A percentile compares a stretch with the other conserved stretches of the same genome.
Evolutionary conservation across 2,797 vertebrate species (phyloP).

Genomic region (Premnoplex brunnescens): DNA sequence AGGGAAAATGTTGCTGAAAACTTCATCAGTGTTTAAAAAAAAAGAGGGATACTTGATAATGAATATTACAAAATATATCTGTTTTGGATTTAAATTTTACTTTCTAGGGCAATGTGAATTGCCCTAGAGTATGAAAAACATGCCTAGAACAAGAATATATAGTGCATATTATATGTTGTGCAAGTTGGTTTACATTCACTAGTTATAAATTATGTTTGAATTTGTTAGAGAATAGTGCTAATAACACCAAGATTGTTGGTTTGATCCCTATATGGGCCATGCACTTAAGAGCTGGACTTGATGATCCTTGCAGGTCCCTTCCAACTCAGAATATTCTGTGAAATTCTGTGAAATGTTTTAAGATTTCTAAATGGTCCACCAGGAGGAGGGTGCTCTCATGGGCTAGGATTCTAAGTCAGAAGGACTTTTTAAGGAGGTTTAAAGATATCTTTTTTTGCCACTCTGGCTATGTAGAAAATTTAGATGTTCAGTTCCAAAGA

Average conservation of each 20-base stretch:
- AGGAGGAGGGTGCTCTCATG: not conserved
- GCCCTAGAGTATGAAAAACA: not conserved
- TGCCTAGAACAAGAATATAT: not conserved
- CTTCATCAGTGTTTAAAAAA: not conserved
- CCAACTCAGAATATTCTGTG: not conserved
- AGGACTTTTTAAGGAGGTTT: not conserved
- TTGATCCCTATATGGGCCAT: not conserved
- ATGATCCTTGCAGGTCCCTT: not conserved
- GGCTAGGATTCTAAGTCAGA: not conserved
- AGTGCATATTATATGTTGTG: not conserved
- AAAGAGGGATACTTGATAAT: not conserved
- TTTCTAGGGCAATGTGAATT: not conserved
- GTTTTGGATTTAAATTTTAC: not conserved
- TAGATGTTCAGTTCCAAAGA: not conserved
- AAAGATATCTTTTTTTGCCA: not conserved
- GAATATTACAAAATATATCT: not conserved
- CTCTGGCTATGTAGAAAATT: not conserved
- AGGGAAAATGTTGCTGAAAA: not conserved
- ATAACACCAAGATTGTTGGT: not conserved
- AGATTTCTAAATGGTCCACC: not conserved
- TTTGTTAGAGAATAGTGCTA: not conserved
- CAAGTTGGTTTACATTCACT: not conserved
- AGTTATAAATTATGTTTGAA: not conserved
- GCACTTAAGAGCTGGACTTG: not conserved
- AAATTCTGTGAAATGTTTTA: not conserved